Conservation (phyloP, 2,797 vertebrate genomes). For the Alfaro cultratus region DNA sequence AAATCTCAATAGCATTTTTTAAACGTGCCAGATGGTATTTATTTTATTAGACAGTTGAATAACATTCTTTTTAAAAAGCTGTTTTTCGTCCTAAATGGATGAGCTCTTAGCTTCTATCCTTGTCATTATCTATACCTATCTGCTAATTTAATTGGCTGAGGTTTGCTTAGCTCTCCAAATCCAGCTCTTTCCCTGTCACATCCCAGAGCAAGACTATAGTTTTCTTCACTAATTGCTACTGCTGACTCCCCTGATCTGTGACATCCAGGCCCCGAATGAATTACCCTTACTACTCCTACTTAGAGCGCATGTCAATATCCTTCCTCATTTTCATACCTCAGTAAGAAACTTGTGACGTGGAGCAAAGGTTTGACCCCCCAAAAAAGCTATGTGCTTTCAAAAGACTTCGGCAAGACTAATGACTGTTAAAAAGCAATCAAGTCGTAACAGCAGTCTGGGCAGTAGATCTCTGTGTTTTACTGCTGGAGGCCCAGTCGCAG, state of each 20-base stretch:
- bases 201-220: conserved; percentile 47
- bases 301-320: conserved; percentile 55
- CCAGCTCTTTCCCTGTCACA: conserved; percentile 52
- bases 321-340: conserved; percentile 57
- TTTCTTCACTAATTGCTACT: conserved; percentile 69
- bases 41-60: conserved; percentile 2
- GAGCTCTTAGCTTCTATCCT: conserved; percentile 38
- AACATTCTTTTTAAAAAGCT: not conserved
- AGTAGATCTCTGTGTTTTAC: conserved; percentile 81
- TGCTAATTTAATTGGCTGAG: conserved; percentile 59
- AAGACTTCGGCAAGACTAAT: conserved; percentile 71
- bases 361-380: conserved; percentile 51
- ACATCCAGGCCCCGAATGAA: conserved; percentile 35
- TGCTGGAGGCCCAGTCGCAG: conserved; percentile 67
- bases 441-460: conserved; percentile 63
- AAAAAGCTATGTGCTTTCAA: conserved; percentile 60
- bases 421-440: conserved; percentile 82
- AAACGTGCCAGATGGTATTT: not conserved
- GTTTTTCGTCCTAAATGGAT: conserved; percentile 32
- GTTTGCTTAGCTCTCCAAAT: conserved; percentile 41
- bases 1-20: not conserved
- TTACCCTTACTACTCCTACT: conserved; percentile 50
- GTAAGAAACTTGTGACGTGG: conserved; percentile 39
- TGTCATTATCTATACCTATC: conserved; percentile 41
- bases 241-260: conserved; percentile 61